phyloP scores from a whole-genome alignment of 2,888 invertebrate species.

The Panorpa germanica region DNA sequence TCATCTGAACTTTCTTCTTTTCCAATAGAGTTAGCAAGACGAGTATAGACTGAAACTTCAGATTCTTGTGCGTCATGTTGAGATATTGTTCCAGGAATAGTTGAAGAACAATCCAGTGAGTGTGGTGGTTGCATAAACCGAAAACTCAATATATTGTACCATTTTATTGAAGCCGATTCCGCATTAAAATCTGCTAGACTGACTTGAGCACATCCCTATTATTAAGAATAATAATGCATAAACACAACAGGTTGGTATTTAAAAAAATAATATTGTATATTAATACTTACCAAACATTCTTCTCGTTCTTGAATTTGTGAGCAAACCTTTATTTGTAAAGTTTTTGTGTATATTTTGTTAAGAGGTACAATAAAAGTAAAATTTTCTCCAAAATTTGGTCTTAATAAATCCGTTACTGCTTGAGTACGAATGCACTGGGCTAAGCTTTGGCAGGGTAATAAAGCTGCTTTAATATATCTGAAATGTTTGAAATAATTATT shows the following conservation, averaged over 20 bases:
- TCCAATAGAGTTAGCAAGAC: slow-evolving; percentile 15
- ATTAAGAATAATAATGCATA: slow-evolving; percentile 12
- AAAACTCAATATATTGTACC: slow-evolving; percentile 89
- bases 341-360: slow-evolving; percentile 67
- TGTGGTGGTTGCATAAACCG: slow-evolving; percentile 51
- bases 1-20: slow-evolving; percentile 92
- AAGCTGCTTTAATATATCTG: slow-evolving; percentile 59
- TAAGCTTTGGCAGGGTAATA: slow-evolving; percentile 45
- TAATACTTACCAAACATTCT: slow-evolving; percentile 67
- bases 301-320: slow-evolving; percentile 48
- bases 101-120: slow-evolving; percentile 19
- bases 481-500: slow-evolving; percentile 11
- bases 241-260: slow-evolving; percentile 5
- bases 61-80: slow-evolving; percentile 16
- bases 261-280: slow-evolving; percentile 2
- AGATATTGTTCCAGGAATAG: slow-evolving; percentile 11
- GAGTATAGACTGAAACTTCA: slow-evolving; percentile 7
- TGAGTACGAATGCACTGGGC: slow-evolving; percentile 46
- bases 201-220: slow-evolving; percentile 85
- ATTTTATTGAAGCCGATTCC: slow-evolving; percentile 61
- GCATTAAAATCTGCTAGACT: slow-evolving; percentile 88
- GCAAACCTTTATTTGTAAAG: slow-evolving; percentile 78
- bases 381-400: slow-evolving; percentile 60
- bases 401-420: slow-evolving; percentile 45
- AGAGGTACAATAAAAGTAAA: slow-evolving; percentile 58